Conservation (phyloP, 2,888 invertebrate genomes). For the Agrenia bidenticulata region DNA sequence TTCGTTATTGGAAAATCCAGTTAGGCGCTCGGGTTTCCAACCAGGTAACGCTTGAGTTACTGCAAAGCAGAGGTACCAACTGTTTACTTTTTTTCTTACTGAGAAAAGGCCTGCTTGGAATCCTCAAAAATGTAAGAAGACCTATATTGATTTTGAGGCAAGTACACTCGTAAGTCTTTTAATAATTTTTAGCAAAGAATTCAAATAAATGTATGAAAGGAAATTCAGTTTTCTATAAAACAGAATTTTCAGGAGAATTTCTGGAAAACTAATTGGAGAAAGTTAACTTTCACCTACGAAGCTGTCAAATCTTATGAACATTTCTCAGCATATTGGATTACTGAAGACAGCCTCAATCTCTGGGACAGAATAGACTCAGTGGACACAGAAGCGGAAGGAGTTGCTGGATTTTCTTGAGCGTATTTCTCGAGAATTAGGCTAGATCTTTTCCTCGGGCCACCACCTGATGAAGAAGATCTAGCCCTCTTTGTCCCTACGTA, state of each 20-base stretch:
- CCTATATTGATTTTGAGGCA: conserved; percentile 5
- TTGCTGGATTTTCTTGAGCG: conserved; percentile 50
- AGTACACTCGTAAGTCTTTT: conserved; percentile 7
- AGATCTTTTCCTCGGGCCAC: conserved; percentile 51
- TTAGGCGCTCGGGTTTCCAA: conserved; percentile 26
- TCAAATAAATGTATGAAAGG: neutral
- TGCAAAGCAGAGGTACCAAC: conserved; percentile 17
- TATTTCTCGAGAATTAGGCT: conserved; percentile 53
- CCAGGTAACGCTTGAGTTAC: conserved; percentile 20
- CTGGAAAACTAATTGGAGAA: neutral
- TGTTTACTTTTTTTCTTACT: conserved; percentile 5
- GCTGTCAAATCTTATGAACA: conserved; percentile 44
- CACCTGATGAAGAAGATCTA: conserved; percentile 28
- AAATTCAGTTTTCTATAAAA: too few species aligned
- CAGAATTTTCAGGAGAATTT: too few species aligned
- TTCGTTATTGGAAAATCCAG: conserved; percentile 20
- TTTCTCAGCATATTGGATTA: conserved; percentile 74
- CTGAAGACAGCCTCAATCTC: conserved; percentile 66
- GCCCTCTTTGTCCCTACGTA: conserved; percentile 27
- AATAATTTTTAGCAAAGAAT: neutral
- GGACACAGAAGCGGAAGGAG: conserved; percentile 31
- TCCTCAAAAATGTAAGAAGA: conserved; percentile 2
- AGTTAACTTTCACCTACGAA: neutral
- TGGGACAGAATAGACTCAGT: conserved; percentile 53
- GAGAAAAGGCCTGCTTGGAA: conserved; percentile 21